Evolutionary conservation across 2,113 vertebrate genomes (phyloP).

Genomic region (Parotia lawesii): DNA sequence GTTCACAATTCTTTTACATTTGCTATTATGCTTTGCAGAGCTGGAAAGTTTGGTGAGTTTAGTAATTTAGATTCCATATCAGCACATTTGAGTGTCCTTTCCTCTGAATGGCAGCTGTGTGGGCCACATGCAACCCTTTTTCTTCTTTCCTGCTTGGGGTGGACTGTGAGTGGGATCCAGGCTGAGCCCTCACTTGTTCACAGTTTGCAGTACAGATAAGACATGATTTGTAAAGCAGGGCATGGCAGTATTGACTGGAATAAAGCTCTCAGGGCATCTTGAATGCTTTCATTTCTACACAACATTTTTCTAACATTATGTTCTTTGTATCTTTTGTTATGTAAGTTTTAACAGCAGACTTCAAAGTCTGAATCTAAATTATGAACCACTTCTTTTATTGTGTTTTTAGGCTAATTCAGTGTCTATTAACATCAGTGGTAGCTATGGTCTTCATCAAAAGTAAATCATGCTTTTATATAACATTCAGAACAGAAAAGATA

Average conservation of each 20-base stretch:
- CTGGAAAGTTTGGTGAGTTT: not conserved
- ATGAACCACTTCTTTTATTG: not conserved
- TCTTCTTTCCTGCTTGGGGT: not conserved
- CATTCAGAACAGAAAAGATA: not conserved
- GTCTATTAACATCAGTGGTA: not conserved
- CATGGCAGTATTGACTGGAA: not conserved
- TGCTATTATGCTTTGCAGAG: not conserved
- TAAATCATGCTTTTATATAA: not conserved
- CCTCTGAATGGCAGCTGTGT: not conserved
- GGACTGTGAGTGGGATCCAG: not conserved
- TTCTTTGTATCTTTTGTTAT: not conserved
- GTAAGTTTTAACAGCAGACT: not conserved
- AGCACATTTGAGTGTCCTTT: not conserved
- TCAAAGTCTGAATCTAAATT: not conserved
- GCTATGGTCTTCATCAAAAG: not conserved
- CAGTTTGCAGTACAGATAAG: not conserved
- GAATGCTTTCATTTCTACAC: not conserved
- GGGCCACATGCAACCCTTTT: not conserved
- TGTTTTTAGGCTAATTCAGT: not conserved
- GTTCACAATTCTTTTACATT: not conserved
- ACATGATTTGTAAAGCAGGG: not conserved
- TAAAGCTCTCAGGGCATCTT: not conserved
- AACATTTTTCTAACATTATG: not conserved
- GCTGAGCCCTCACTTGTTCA: not conserved
- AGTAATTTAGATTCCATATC: not conserved